Percentiles rank a stretch among this genome's conserved stretches.
These are phyloP conservation scores for Brachionus angularis DNA, from an alignment of 1,140 invertebrate species.

Conservation along the genomic window DNA sequence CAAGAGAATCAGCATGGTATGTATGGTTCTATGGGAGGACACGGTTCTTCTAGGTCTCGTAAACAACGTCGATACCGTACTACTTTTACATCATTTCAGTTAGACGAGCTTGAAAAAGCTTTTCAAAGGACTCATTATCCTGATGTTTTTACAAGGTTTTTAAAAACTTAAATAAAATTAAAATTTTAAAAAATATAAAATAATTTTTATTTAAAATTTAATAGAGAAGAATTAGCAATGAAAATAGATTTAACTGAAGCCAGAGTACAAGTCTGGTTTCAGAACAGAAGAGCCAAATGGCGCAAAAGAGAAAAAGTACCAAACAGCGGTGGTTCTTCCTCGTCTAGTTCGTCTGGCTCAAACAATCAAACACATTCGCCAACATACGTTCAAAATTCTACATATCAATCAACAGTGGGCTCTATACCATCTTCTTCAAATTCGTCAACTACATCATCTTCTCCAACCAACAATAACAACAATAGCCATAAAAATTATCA, in stretches of 20 bases:
- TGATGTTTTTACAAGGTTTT: slow-evolving; percentile 80
- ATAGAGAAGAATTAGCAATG: slow-evolving; percentile 83
- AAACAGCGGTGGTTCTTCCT: slow-evolving; percentile 59
- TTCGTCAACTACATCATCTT: not conserved
- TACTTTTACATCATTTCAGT: slow-evolving; percentile 97
- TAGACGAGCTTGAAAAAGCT: slow-evolving; percentile 93
- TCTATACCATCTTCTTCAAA: not conserved
- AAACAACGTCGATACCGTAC: slow-evolving; percentile 75
- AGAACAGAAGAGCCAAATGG: slow-evolving; percentile 97
- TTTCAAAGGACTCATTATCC: slow-evolving; percentile 95
- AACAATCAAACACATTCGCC: not conserved
- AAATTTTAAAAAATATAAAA: not conserved
- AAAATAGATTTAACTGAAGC: slow-evolving; percentile 93
- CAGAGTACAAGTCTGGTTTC: slow-evolving; percentile 98
- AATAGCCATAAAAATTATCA: no score
- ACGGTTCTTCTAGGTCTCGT: slow-evolving; percentile 48
- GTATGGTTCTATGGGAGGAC: no score
- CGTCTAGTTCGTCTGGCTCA: not conserved
- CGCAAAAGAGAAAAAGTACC: slow-evolving; percentile 84
- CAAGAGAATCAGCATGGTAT: not conserved
- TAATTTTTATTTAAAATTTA: not conserved
- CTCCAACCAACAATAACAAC: not conserved
- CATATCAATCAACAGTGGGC: not conserved
- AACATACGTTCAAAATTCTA: not conserved
- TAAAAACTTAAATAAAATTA: not conserved